Evolutionary conservation across 1,140 invertebrate genomes (phyloP).

Genomic region (Drosophila rhopaloa): DNA sequence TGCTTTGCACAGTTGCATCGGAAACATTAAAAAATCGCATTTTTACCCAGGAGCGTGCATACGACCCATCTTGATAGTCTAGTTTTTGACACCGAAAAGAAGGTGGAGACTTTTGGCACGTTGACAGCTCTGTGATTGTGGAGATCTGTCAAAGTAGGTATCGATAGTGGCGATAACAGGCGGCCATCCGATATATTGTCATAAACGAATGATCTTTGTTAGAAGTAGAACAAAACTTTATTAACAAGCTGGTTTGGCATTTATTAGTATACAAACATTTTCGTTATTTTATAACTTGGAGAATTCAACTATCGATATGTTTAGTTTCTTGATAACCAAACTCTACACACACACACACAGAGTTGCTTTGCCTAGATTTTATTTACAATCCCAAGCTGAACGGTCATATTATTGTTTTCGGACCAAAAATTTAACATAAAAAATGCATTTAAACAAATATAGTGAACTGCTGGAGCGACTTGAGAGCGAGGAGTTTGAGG

Average conservation of each 20-base stretch:
- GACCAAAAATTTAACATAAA: slow-evolving; percentile 27
- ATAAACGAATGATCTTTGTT: fast-evolving
- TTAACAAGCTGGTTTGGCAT: too few species aligned
- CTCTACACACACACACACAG: slow-evolving; percentile 24
- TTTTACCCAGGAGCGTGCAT: slow-evolving; percentile 82
- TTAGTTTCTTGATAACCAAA: background rate
- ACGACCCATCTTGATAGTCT: slow-evolving; percentile 80
- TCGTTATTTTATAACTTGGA: too few species aligned
- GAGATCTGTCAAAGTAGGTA: slow-evolving; percentile 28
- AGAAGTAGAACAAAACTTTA: background rate
- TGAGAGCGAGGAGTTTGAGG: slow-evolving; percentile 65
- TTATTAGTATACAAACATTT: fast-evolving
- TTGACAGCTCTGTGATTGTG: slow-evolving; percentile 44
- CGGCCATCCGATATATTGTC: background rate
- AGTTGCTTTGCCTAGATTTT: background rate
- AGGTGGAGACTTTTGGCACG: slow-evolving; percentile 64
- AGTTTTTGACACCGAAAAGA: slow-evolving; percentile 81
- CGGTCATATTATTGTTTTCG: slow-evolving; percentile 11
- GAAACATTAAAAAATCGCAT: slow-evolving; percentile 42
- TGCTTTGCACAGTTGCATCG: slow-evolving; percentile 1
- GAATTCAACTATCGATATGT: slow-evolving; percentile 4
- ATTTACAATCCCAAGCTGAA: background rate
- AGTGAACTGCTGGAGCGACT: slow-evolving; percentile 42
- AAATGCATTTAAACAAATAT: slow-evolving; percentile 71
- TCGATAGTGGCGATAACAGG: slow-evolving; percentile 15